Percentiles rank a stretch among this genome's conserved stretches.
phyloP scores from a whole-genome alignment of 2,113 vertebrate species.

The Cochlearius cochlearius region DNA sequence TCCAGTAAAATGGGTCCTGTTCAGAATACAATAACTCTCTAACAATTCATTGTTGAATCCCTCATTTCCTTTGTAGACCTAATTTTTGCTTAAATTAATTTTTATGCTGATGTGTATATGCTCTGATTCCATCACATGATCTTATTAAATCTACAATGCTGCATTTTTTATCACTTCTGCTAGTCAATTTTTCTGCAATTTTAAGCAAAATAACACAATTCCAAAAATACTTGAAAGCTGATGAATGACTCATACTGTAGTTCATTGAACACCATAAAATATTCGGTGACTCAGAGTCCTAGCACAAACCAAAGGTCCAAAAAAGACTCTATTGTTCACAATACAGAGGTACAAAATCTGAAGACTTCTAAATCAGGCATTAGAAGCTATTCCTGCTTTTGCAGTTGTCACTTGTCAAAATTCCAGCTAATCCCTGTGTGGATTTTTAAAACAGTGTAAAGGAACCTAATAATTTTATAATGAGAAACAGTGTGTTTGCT shows the following conservation, averaged over 20 bases:
- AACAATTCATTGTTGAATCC: slow-evolving; percentile 40
- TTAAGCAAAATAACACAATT: slow-evolving; percentile 71
- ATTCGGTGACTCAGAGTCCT: slow-evolving; percentile 71
- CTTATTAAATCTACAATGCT: slow-evolving; percentile 47
- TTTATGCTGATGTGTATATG: not conserved
- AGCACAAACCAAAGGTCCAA: slow-evolving; percentile 55
- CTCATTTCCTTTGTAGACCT: not conserved
- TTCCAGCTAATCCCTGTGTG: not conserved
- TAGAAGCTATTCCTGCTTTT: not conserved
- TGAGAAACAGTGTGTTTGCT: not conserved
- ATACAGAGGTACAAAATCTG: slow-evolving; percentile 25
- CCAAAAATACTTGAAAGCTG: slow-evolving; percentile 76
- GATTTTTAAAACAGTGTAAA: slow-evolving; percentile 28
- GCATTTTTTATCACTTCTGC: slow-evolving; percentile 69
- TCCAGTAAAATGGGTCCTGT: slow-evolving; percentile 53
- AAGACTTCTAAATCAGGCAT: not conserved
- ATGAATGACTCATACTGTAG: slow-evolving; percentile 74
- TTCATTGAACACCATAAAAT: slow-evolving; percentile 72
- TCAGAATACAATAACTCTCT: slow-evolving; percentile 17
- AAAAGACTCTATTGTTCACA: slow-evolving; percentile 50
- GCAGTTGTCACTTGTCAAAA: not conserved
- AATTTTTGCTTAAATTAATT: slow-evolving; percentile 58
- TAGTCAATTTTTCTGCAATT: slow-evolving; percentile 56
- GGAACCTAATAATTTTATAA: slow-evolving; percentile 42
- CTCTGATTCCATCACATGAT: slow-evolving; percentile 46